Base-by-base conservation (phyloP, 2,113 vertebrate genomes). In the Lepus americanus region DNA sequence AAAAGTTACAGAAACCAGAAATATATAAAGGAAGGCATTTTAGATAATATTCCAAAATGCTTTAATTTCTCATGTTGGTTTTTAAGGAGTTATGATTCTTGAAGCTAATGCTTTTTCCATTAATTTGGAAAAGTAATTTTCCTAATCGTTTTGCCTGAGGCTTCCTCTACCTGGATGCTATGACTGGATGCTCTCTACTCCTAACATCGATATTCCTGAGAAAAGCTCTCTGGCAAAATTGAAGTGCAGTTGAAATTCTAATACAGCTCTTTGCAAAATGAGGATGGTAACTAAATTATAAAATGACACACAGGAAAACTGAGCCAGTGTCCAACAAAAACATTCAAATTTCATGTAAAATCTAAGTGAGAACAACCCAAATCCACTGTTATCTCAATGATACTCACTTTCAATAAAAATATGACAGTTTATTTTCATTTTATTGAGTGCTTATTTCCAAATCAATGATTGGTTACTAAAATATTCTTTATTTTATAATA, bases 31-130 rank as follows among this genome's bases (percentile, higher is more conserved):
- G n/a, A 72, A 3, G 78, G 69, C 0, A 89, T 74, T 89, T 81
- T 33, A 80, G 33, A 91, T 82, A 86, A 89, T 86, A 84, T 44
- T 36, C 94, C 72, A 93, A 83, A 20, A 78, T 69, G 5, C 27
- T 81, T 69, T 78, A 90, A 87, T 85, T 90, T 27, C 36, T 80
- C 14, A 72, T 67, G 29, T 29, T 81, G 59, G 86, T 89, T 96
- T 95, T 79, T 73, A 82, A 88, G 5, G 92, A 63, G 23, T 49
- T 81, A 27, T 29, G 17, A 80, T 87, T 83, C 20, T 87, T 79
- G 27, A 93, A 93, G 12, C 23, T 59, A 44, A 36, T 64, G 29
- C 12, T 76, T 89, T 79, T 33, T 9, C 7, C 61, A 90, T 86
- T 86, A 81, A 80, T 64, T 79, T 76, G 36, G 33, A 44, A 87